phyloP scores from a whole-genome alignment of 2,797 vertebrate species.

The Acrocephalus scirpaceus region DNA sequence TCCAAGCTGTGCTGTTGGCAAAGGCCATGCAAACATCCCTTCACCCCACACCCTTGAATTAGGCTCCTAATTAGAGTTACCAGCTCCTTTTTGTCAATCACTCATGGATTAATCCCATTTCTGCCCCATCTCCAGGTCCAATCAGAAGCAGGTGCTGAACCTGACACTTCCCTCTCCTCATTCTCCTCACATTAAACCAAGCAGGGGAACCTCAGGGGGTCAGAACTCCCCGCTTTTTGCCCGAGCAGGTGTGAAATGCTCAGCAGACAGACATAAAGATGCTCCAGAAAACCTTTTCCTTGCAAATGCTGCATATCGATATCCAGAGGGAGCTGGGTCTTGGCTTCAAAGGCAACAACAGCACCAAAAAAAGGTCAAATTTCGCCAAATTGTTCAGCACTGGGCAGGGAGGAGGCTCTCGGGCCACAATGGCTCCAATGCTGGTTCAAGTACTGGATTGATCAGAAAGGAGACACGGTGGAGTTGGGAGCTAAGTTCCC shows the following conservation, averaged over 20 bases:
- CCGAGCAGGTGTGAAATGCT: background rate
- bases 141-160: background rate
- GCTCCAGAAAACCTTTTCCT: background rate
- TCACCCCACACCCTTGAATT: background rate
- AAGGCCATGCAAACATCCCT: background rate
- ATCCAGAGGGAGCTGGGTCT: background rate
- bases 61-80: background rate
- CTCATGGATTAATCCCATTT: conserved; percentile 21
- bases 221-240: background rate
- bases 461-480: background rate
- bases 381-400: background rate
- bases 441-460: background rate
- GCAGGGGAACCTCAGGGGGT: background rate
- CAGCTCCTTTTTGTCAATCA: background rate
- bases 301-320: background rate
- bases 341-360: background rate
- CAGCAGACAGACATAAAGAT: background rate
- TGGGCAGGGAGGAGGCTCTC: background rate
- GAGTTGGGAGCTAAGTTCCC: no score
- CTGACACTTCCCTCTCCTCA: background rate
- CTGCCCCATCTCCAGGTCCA: background rate
- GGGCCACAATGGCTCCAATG: background rate
- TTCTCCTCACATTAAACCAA: background rate
- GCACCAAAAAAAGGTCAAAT: background rate
- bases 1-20: conserved; percentile 10